Percentiles rank a stretch among this genome's conserved stretches.
Evolutionary conservation across 1,140 invertebrate genomes (phyloP).

Genomic region (Lucilia cuprina): DNA sequence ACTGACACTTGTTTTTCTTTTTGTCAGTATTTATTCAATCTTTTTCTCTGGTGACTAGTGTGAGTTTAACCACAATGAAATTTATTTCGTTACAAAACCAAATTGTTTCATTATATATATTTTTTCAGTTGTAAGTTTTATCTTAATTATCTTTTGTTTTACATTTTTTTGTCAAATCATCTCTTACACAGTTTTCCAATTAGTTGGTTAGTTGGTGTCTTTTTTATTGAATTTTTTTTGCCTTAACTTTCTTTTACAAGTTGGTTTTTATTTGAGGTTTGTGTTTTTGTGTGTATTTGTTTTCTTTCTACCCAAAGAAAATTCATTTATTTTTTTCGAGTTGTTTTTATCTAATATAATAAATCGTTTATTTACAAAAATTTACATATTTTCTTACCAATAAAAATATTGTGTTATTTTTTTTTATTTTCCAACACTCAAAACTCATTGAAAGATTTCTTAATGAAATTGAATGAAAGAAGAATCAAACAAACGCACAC

Average conservation of each 20-base stretch:
- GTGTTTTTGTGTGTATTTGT: too few species aligned
- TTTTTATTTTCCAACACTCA: too few species aligned
- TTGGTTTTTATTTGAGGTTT: neutral
- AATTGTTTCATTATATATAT: neutral
- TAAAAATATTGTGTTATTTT: neutral
- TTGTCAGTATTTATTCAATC: too few species aligned
- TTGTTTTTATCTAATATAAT: neutral
- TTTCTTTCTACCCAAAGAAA: neutral
- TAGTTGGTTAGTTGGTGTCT: neutral
- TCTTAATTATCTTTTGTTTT: neutral
- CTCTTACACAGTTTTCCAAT: neutral
- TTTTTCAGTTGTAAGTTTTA: neutral
- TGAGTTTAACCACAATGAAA: too few species aligned
- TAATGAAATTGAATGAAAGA: too few species aligned
- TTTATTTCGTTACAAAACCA: too few species aligned
- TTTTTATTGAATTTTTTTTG: neutral
- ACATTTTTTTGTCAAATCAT: neutral
- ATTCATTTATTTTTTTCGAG: neutral
- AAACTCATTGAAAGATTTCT: too few species aligned
- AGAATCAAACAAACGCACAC: neutral
- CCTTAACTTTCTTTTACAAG: neutral
- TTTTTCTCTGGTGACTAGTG: too few species aligned
- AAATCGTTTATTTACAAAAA: neutral
- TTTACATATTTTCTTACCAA: neutral
- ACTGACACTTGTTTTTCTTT: too few species aligned